These are phyloP conservation scores for Troides oblongomaculatus DNA, from an alignment of 2,888 invertebrate species.

Conservation along the genomic window DNA sequence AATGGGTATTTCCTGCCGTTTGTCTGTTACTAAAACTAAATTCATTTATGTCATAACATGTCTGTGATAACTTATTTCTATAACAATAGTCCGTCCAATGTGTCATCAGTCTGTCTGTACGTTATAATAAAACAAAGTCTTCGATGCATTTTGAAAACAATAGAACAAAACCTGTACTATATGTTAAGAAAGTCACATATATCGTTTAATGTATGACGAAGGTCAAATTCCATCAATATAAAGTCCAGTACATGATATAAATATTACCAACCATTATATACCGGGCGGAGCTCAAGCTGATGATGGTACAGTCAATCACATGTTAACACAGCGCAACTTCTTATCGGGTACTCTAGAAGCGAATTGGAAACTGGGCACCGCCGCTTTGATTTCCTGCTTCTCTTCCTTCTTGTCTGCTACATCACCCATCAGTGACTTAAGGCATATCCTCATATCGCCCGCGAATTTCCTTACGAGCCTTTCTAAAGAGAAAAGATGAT, in stretches of 20 bases:
- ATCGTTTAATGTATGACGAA: no score
- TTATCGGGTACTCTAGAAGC: slow-evolving; percentile 86
- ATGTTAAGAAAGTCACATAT: not conserved
- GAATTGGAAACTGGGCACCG: slow-evolving; percentile 81
- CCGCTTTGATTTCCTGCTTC: slow-evolving; percentile 64
- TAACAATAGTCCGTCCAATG: slow-evolving; percentile 1
- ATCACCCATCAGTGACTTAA: slow-evolving; percentile 77
- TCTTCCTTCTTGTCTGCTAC: slow-evolving; percentile 44
- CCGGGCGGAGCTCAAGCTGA: not conserved
- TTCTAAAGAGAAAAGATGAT: slow-evolving; percentile 89
- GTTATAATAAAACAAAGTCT: not conserved
- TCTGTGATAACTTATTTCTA: not conserved
- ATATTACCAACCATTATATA: not conserved
- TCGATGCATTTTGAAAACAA: not conserved
- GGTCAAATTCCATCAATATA: no score
- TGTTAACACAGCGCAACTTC: slow-evolving; percentile 88
- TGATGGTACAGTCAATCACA: slow-evolving; percentile 69
- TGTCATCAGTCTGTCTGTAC: not conserved
- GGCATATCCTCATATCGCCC: slow-evolving; percentile 76
- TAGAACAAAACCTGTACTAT: not conserved
- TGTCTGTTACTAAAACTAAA: slow-evolving; percentile 7
- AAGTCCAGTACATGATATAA: no score
- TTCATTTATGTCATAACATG: slow-evolving; percentile 19
- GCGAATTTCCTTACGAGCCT: slow-evolving; percentile 79
- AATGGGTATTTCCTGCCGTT: no score